Evolutionary conservation across 2,113 vertebrate species (phyloP), one percentile per base, ranked within the genome.

Genomic region (Salvelinus alpinus): DNA sequence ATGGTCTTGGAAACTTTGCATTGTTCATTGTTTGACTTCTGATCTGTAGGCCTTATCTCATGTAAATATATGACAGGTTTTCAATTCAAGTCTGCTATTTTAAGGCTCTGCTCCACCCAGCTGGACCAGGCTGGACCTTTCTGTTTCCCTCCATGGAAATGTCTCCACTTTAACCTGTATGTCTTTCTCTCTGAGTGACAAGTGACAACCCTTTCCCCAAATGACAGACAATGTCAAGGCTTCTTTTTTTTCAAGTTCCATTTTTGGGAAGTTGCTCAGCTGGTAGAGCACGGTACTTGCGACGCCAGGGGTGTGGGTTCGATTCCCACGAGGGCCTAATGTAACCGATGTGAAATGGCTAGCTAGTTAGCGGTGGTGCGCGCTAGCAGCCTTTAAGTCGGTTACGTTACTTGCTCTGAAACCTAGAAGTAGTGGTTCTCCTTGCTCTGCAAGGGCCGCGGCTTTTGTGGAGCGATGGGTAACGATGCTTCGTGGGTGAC

Each of bases 11-110:
- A 86, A 85, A 75, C 64, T 75, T 74, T 73, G 66, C 70, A 82
- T 88, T 89, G 81, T 83, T 85, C 82, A 78, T 85, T 86, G 86
- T 89, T 84, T 83, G 18, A 77, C 77, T 80, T 83, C 75, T 67
- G 73, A 86, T 85, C 84, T 78, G 54, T 64, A 70, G 51, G 44
- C 64, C 79, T 86, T 87, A 89, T 90, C 88, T 83, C 74, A 81
- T 82, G 83, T 86, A 87, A 89, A 89, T 86, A 87, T 71, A 86
- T 80, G 60, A 77, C 72, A 76, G 77, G 77, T 69, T 75, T 64
- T 80, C 73, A 81, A 80, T 86, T 82, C 82, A 72, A 12, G 67
- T n/a, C 48, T 68, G 74, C 72, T 82, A 59, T 85, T 86, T 85
- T 57, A 76, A 89, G 80, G 48, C 51, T 18, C 13, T 18, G 16